Conservation (phyloP, 2,888 invertebrate genomes). For the Orthosia gracilis region DNA sequence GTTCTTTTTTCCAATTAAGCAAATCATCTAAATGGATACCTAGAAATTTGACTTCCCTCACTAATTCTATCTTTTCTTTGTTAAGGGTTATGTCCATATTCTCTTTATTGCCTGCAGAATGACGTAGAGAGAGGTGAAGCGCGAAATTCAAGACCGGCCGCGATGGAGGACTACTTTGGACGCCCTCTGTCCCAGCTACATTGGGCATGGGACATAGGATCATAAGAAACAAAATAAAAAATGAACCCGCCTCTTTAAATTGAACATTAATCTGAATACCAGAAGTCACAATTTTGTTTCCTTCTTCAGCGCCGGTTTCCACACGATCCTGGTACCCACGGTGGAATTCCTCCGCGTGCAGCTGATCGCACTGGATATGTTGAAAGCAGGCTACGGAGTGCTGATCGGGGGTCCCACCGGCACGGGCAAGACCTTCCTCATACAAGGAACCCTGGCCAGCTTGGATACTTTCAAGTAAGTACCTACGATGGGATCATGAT, state of each 20-base stretch:
- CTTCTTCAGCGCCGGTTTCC: conserved; percentile 92
- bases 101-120: too few species aligned
- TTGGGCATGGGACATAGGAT: too few species aligned
- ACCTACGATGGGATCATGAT: not conserved
- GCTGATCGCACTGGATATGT: conserved; percentile 93
- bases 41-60: too few species aligned
- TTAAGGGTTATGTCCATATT: too few species aligned
- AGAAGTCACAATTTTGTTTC: not conserved
- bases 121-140: too few species aligned
- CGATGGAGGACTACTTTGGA: too few species aligned
- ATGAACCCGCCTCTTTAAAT: not conserved
- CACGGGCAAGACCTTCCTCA: conserved; percentile 96
- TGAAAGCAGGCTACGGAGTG: conserved; percentile 93
- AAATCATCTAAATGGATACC: too few species aligned
- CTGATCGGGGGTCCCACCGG: conserved; percentile 96
- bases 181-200: too few species aligned
- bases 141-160: too few species aligned
- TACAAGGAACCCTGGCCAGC: conserved; percentile 92
- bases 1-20: too few species aligned
- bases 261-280: not conserved
- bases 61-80: too few species aligned
- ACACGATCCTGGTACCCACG: conserved; percentile 96
- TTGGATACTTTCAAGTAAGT: conserved; percentile 88
- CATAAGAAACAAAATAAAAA: not conserved
- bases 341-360: conserved; percentile 97